A percentile compares a stretch with the other conserved stretches of the same genome.
Conservation (phyloP, 2,888 invertebrate species). For the Teleiodes luculella region DNA sequence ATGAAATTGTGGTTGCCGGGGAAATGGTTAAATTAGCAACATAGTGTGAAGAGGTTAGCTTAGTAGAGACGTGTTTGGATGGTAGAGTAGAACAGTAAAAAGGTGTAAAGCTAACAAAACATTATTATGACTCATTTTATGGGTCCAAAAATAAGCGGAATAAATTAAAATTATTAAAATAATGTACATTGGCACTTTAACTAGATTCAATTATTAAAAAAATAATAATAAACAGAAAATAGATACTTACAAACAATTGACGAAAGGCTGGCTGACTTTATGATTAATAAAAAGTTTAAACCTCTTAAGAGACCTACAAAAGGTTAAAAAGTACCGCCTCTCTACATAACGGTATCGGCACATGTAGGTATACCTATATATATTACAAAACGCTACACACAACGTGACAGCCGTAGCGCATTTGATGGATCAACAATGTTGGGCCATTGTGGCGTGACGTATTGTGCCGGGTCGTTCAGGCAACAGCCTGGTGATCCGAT, state of each 20-base stretch:
- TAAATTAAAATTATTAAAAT: no score
- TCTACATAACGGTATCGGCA: neutral
- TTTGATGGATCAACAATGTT: constrained; percentile 4
- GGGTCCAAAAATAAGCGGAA: no score
- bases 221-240: no score
- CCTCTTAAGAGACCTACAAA: neutral
- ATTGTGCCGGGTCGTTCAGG: neutral
- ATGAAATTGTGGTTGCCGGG: neutral
- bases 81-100: neutral
- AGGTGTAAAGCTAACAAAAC: no score
- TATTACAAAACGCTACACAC: neutral
- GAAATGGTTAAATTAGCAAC: constrained; percentile 10
- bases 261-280: no score
- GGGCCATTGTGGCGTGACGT: neutral
- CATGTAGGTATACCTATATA: neutral
- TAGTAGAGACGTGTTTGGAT: neutral
- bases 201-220: neutral
- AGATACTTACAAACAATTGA: no score
- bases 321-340: neutral
- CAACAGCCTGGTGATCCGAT: neutral
- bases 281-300: no score
- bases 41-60: constrained; percentile 1
- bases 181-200: no score
- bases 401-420: neutral
- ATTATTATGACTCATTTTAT: no score